Percentiles rank a stretch among this genome's conserved stretches.
These are phyloP conservation scores for Paralichthys olivaceus DNA, from an alignment of 2,113 vertebrate genomes.

Conservation along the genomic window DNA sequence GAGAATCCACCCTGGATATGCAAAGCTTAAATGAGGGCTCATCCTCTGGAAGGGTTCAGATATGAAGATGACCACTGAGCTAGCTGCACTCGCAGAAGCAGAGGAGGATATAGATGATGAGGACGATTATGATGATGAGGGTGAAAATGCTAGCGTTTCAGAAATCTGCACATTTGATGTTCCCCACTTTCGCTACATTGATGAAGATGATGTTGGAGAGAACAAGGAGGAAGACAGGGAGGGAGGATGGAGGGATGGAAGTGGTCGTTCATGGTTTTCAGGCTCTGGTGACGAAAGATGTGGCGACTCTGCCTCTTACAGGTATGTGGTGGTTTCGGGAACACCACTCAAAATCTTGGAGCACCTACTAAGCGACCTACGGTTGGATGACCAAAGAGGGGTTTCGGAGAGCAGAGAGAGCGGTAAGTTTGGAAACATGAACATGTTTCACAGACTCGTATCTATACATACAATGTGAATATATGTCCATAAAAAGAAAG, in stretches of 20 bases:
- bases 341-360: conserved; percentile 98
- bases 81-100: conserved; percentile 80
- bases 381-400: conserved; percentile 91
- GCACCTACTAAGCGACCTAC: conserved; percentile 94
- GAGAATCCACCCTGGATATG: conserved; percentile 47
- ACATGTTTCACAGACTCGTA: too few species aligned
- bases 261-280: conserved; percentile 78
- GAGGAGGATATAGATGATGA: conserved; percentile 76
- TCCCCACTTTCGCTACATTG: conserved; percentile 94
- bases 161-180: conserved; percentile 88
- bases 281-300: conserved; percentile 85
- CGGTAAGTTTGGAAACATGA: conserved; percentile 81
- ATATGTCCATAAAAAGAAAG: neutral
- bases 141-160: conserved; percentile 42
- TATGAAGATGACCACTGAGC: conserved; percentile 84
- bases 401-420: conserved; percentile 90
- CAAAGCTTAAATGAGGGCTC: conserved; percentile 33
- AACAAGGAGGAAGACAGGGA: conserved; percentile 30
- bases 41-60: conserved; percentile 37
- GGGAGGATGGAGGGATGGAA: conserved; percentile 81
- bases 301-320: conserved; percentile 85
- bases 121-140: conserved; percentile 28
- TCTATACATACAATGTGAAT: neutral
- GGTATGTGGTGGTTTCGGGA: conserved; percentile 97
- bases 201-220: conserved; percentile 85